Conservation (phyloP, 2,113 vertebrate genomes). For the Pangasianodon hypophthalmus region DNA sequence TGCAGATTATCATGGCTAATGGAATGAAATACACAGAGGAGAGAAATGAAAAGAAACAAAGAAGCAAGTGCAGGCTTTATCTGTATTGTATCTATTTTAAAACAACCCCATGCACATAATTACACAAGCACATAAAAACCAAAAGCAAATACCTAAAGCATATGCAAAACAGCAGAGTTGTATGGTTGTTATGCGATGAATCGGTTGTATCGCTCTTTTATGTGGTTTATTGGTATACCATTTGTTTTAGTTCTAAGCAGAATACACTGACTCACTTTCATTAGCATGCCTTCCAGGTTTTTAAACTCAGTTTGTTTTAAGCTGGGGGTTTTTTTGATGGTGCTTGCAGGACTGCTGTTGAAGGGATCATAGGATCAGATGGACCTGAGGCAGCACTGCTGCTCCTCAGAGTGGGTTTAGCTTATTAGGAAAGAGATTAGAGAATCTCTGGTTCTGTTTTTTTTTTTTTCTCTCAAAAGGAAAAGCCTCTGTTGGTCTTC, state of each 20-base stretch:
- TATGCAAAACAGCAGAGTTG: not conserved
- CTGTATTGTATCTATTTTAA: not conserved
- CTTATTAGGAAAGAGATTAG: constrained; percentile 54
- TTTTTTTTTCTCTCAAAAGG: not conserved
- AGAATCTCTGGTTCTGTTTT: constrained; percentile 44
- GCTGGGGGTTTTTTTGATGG: constrained; percentile 36
- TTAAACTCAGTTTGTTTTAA: constrained; percentile 12
- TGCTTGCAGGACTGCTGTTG: constrained; percentile 35
- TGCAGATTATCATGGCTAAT: constrained; percentile 53
- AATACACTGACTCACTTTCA: constrained; percentile 25
- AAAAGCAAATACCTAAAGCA: not conserved
- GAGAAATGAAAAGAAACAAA: constrained; percentile 30
- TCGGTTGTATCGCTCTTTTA: not conserved
- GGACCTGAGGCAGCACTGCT: constrained; percentile 45
- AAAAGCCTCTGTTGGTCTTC: constrained; percentile 51
- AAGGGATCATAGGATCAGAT: constrained; percentile 36
- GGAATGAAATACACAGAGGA: constrained; percentile 32
- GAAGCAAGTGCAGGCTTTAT: not conserved
- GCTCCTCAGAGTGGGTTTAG: constrained; percentile 46
- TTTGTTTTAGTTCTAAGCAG: constrained; percentile 15
- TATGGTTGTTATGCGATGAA: not conserved
- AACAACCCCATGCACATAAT: not conserved
- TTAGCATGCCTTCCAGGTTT: constrained; percentile 36
- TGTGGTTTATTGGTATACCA: not conserved
- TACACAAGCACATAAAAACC: not conserved